These are phyloP conservation scores for Galagoides demidoff DNA, from an alignment of 2,797 vertebrate genomes.

Conservation along the genomic window DNA sequence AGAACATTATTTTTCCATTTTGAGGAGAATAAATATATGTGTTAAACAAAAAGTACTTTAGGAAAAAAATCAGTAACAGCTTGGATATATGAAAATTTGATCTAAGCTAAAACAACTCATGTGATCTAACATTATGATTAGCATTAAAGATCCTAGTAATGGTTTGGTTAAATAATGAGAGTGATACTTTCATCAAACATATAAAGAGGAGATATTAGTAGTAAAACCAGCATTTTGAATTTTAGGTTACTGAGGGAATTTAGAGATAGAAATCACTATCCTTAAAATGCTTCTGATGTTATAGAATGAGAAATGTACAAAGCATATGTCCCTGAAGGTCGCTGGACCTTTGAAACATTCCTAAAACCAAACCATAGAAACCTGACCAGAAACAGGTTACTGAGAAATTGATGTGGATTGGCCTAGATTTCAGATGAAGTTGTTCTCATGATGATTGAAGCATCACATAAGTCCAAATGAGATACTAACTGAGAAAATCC, in stretches of 20 bases:
- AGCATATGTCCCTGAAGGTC: background rate
- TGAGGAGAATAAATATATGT: background rate
- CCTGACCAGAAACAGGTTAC: background rate
- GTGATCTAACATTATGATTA: background rate
- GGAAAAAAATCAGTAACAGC: background rate
- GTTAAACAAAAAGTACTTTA: background rate
- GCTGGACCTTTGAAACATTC: background rate
- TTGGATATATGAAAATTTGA: background rate
- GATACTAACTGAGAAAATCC: background rate
- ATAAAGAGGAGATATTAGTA: background rate
- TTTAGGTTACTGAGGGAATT: slow-evolving; percentile 1
- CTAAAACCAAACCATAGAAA: background rate
- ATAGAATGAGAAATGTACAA: background rate
- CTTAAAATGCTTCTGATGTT: slow-evolving; percentile 26
- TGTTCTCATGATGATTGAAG: background rate
- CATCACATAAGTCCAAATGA: background rate
- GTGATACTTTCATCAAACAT: background rate
- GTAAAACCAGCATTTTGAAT: background rate
- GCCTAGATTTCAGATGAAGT: slow-evolving; percentile 1
- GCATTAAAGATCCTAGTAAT: background rate
- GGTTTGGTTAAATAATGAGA: background rate
- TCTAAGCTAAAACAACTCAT: background rate
- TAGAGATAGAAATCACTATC: slow-evolving; percentile 9
- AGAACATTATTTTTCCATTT: background rate
- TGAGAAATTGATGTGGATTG: background rate